These are phyloP conservation scores for Poeciliopsis retropinna DNA, from an alignment of 2,113 vertebrate species.

Conservation along the genomic window DNA sequence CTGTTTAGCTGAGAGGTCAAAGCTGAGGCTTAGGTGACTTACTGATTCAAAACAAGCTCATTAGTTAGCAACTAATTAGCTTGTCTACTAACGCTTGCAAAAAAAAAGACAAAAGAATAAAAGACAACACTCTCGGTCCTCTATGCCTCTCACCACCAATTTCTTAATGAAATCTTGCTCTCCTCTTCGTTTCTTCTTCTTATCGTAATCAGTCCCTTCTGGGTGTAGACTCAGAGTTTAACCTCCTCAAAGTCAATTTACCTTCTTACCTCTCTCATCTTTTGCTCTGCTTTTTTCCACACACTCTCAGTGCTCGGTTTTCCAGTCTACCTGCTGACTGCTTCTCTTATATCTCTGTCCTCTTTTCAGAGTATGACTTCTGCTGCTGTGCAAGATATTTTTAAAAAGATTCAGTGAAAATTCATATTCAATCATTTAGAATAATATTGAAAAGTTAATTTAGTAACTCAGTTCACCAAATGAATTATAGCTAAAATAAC, in stretches of 20 bases:
- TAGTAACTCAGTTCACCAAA: too few relatives aligned
- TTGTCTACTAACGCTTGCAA: slow-evolving; percentile 59
- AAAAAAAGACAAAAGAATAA: background rate
- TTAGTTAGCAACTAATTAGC: slow-evolving; percentile 72
- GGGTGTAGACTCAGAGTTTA: slow-evolving; percentile 70
- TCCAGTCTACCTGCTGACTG: slow-evolving; percentile 34
- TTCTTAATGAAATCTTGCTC: slow-evolving; percentile 72
- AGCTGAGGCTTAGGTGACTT: slow-evolving; percentile 69
- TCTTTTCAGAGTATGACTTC: background rate
- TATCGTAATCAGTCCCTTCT: slow-evolving; percentile 73
- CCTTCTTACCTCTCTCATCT: slow-evolving; percentile 32
- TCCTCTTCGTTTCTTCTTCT: slow-evolving; percentile 62
- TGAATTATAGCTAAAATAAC: too few relatives aligned
- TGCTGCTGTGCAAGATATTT: slow-evolving; percentile 18
- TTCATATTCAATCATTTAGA: too few relatives aligned
- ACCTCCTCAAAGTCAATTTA: slow-evolving; percentile 78
- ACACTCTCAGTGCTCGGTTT: slow-evolving; percentile 33
- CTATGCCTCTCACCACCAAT: slow-evolving; percentile 29
- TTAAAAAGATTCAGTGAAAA: slow-evolving; percentile 1
- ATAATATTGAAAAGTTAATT: too few relatives aligned
- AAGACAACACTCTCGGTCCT: slow-evolving; percentile 18
- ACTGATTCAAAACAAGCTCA: slow-evolving; percentile 72
- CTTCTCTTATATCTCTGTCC: slow-evolving; percentile 18
- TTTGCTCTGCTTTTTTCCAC: slow-evolving; percentile 25
- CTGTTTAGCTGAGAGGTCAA: slow-evolving; percentile 51